These are phyloP conservation scores for Ispidina lecontei DNA, from an alignment of 2,797 vertebrate species.

Conservation along the genomic window DNA sequence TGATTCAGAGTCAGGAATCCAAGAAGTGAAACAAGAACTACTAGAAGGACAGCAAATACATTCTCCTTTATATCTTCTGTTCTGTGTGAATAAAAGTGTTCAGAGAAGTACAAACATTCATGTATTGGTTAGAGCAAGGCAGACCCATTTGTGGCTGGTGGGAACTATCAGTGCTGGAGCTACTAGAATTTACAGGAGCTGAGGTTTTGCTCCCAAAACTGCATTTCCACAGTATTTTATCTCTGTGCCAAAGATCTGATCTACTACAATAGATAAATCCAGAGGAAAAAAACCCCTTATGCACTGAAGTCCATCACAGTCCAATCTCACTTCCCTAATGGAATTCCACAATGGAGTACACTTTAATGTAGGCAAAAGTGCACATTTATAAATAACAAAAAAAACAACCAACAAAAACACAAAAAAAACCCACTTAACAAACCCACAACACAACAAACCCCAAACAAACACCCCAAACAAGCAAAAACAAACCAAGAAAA, in stretches of 20 bases:
- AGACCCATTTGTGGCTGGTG: background rate
- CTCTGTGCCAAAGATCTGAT: background rate
- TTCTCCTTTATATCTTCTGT: slow-evolving; percentile 93
- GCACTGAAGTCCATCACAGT: background rate
- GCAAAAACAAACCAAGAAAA: background rate
- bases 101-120: background rate
- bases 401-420: background rate
- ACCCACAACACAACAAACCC: too few species aligned
- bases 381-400: background rate
- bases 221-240: fast-evolving
- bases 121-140: background rate
- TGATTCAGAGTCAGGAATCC: slow-evolving; percentile 93
- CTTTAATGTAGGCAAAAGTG: background rate
- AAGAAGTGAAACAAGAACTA: slow-evolving; percentile 91
- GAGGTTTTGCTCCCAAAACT: background rate
- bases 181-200: background rate
- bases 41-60: slow-evolving; percentile 86
- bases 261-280: background rate
- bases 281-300: background rate
- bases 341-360: background rate
- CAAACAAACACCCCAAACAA: too few species aligned
- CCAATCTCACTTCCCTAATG: background rate
- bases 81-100: slow-evolving; percentile 74
- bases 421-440: too few species aligned
- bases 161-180: background rate